These are phyloP conservation scores for Drosophila melanocephala DNA, from an alignment of 2,888 invertebrate species.

Conservation along the genomic window DNA sequence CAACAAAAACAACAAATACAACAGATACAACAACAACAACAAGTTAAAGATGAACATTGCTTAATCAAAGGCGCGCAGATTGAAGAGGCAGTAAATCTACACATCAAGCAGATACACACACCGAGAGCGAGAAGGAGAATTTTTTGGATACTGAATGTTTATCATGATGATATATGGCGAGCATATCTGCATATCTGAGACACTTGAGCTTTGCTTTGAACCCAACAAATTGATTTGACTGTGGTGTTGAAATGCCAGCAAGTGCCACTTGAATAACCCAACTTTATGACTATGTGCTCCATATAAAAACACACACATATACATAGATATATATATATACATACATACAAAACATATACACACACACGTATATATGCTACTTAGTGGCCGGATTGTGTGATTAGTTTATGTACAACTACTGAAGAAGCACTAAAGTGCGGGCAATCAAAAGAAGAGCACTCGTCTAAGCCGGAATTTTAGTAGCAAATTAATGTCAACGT, in stretches of 20 bases:
- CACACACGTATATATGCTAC: slow-evolving; percentile 1
- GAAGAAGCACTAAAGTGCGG: neutral
- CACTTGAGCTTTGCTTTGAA: slow-evolving; percentile 70
- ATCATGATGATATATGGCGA: slow-evolving; percentile 70
- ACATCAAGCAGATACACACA: neutral
- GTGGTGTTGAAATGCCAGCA: slow-evolving; percentile 69
- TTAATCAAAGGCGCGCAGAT: slow-evolving; percentile 34
- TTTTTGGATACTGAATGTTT: slow-evolving; percentile 35
- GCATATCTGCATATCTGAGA: slow-evolving; percentile 39
- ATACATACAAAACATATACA: neutral
- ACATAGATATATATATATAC: neutral
- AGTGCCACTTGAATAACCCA: slow-evolving; percentile 65
- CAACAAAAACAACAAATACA: neutral
- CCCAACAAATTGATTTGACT: slow-evolving; percentile 73
- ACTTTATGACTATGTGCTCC: slow-evolving; percentile 32
- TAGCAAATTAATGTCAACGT: neutral
- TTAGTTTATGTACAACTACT: slow-evolving; percentile 18
- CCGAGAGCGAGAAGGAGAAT: neutral
- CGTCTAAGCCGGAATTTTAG: neutral
- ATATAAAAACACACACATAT: slow-evolving; percentile 12
- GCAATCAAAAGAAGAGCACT: slow-evolving; percentile 19
- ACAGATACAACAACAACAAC: neutral
- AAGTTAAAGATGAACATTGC: slow-evolving; percentile 5
- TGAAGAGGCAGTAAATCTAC: slow-evolving; percentile 20
- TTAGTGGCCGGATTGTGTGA: slow-evolving; percentile 29